Percentiles rank a stretch among this genome's conserved stretches.
phyloP scores from a whole-genome alignment of 2,888 invertebrate species.

The Aplocera efformata region DNA sequence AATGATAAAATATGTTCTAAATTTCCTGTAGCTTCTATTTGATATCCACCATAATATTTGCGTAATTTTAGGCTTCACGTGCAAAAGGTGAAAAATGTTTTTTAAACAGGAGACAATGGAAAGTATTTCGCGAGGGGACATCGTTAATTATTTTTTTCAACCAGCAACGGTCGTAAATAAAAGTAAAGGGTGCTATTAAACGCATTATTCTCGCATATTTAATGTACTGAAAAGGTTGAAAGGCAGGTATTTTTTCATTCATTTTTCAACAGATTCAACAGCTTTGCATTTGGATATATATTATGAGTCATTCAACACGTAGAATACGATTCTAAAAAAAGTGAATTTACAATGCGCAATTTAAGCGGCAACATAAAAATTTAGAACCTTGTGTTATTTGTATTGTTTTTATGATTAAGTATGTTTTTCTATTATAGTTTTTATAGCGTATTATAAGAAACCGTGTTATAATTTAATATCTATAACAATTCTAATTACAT shows the following conservation, averaged over 20 bases:
- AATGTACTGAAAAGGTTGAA: conserved; percentile 76
- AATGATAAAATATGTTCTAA: conserved; percentile 25
- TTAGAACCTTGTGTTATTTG: too few relatives aligned
- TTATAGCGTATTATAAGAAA: too few relatives aligned
- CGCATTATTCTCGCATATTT: conserved; percentile 77
- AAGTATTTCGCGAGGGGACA: conserved; percentile 56
- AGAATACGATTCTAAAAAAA: conserved; percentile 11
- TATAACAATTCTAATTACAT: too few relatives aligned
- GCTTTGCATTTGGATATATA: conserved; percentile 64
- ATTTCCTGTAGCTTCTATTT: conserved; percentile 19
- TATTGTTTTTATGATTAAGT: too few relatives aligned
- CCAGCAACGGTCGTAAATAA: conserved; percentile 68
- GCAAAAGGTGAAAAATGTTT: conserved; percentile 42
- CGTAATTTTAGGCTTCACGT: conserved; percentile 29
- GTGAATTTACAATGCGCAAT: not conserved
- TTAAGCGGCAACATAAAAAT: too few relatives aligned
- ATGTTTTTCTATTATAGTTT: too few relatives aligned
- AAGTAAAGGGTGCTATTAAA: conserved; percentile 78
- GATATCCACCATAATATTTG: conserved; percentile 23
- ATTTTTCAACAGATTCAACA: conserved; percentile 62
- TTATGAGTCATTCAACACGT: conserved; percentile 62
- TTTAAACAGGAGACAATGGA: conserved; percentile 62
- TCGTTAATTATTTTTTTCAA: conserved; percentile 72
- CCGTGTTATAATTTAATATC: too few relatives aligned
- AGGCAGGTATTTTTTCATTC: conserved; percentile 50